These are phyloP conservation scores for Xestobium rufovillosum DNA, from an alignment of 2,888 invertebrate species.

Conservation along the genomic window DNA sequence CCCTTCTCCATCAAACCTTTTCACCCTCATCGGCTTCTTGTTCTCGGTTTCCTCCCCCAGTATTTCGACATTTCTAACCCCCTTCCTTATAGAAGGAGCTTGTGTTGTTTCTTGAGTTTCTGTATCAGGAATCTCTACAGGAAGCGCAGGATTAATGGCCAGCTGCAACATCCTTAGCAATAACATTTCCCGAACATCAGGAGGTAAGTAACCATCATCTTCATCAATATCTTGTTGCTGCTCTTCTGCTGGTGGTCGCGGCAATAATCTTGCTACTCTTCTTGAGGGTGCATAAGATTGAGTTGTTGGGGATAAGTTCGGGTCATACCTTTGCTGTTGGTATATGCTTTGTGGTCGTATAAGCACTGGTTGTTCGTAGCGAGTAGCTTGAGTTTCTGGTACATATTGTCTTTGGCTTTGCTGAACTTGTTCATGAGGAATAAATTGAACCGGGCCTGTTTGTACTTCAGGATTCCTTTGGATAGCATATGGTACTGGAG, in stretches of 20 bases:
- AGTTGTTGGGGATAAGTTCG: conserved; percentile 17
- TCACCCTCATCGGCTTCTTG: conserved; percentile 21
- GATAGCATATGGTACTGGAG: conserved; percentile 25
- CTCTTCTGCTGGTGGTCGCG: conserved; percentile 12
- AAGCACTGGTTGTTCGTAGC: background rate
- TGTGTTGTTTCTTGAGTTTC: conserved; percentile 41
- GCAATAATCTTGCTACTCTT: conserved; percentile 34
- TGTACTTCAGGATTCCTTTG: conserved; percentile 19
- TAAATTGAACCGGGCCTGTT: conserved; percentile 23
- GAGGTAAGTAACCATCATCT: conserved; percentile 55
- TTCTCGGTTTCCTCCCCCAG: conserved; percentile 53
- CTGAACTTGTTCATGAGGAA: conserved; percentile 14
- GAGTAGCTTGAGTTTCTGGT: conserved; percentile 10
- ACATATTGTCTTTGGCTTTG: conserved; percentile 15
- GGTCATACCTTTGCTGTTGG: conserved; percentile 15
- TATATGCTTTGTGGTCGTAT: conserved; percentile 19
- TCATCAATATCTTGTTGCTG: conserved; percentile 22
- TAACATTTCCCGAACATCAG: conserved; percentile 63
- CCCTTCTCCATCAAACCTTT: no score
- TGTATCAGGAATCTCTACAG: conserved; percentile 31
- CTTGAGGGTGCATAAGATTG: conserved; percentile 34
- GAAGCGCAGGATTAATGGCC: conserved; percentile 58
- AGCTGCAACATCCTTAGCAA: conserved; percentile 64
- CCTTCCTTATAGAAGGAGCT: conserved; percentile 47
- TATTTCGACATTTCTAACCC: conserved; percentile 65